Conservation (phyloP, 2,888 invertebrate genomes). For the Drepana falcataria region DNA sequence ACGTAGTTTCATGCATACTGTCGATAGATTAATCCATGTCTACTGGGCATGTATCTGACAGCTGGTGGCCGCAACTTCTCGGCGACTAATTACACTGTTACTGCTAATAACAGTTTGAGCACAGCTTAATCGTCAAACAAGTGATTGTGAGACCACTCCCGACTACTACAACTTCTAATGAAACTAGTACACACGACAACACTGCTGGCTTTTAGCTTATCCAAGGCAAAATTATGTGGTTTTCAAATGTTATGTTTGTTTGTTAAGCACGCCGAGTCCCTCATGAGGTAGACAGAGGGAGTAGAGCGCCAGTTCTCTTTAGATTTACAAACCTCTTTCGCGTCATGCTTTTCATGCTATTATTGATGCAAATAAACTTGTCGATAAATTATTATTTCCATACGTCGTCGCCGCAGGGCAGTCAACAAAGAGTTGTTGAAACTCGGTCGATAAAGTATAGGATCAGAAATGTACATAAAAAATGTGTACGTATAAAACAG, state of each 20-base stretch:
- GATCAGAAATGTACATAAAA: too few relatives aligned
- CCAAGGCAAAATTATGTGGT: background rate
- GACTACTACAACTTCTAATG: background rate
- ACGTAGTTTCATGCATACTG: background rate
- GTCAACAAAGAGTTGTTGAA: too few relatives aligned
- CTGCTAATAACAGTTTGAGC: conserved; percentile 1
- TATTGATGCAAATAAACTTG: too few relatives aligned
- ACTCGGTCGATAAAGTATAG: too few relatives aligned
- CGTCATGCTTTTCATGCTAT: too few relatives aligned
- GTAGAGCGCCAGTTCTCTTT: too few relatives aligned
- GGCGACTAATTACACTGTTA: background rate
- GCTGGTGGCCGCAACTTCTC: background rate
- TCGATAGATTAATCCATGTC: background rate
- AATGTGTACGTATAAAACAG: too few relatives aligned
- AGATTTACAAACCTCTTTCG: too few relatives aligned
- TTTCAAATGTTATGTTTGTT: background rate
- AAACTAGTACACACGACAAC: background rate
- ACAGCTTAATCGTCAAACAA: background rate
- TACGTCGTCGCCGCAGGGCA: too few relatives aligned
- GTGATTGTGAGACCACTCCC: background rate
- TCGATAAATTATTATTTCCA: too few relatives aligned
- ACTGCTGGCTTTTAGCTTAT: background rate
- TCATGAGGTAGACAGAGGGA: too few relatives aligned
- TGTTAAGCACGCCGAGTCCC: too few relatives aligned
- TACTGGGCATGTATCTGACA: conserved; percentile 1